These are phyloP conservation scores for Hirundichthys speculiger DNA, from an alignment of 2,113 vertebrate species.

Conservation along the genomic window DNA sequence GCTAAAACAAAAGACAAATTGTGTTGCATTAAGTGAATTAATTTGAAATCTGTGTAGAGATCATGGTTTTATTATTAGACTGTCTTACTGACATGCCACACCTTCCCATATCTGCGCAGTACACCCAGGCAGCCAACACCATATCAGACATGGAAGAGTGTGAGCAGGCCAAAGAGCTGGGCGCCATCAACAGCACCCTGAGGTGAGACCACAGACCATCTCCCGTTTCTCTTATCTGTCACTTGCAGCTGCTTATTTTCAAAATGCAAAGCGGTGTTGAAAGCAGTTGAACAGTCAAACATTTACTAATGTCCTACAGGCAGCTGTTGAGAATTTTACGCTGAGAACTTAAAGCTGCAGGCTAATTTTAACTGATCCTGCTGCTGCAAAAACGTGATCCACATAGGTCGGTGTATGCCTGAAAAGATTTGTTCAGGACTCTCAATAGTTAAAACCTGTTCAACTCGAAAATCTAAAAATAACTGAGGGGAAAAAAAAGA, in stretches of 20 bases:
- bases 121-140: slow-evolving; percentile 81
- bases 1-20: too few relatives aligned
- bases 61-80: too few relatives aligned
- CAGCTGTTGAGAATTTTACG: neutral
- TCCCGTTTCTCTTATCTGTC: neutral
- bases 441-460: neutral
- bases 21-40: too few relatives aligned
- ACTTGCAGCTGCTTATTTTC: slow-evolving; percentile 2
- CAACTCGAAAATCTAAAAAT: neutral
- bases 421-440: neutral
- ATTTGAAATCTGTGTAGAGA: too few relatives aligned
- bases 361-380: too few relatives aligned
- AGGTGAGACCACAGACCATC: slow-evolving; percentile 79
- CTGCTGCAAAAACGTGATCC: too few relatives aligned
- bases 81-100: neutral
- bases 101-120: slow-evolving; percentile 73
- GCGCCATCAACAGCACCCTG: slow-evolving; percentile 93
- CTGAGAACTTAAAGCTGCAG: neutral
- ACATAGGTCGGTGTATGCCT: too few relatives aligned
- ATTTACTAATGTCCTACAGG: neutral
- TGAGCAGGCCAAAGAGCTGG: slow-evolving; percentile 91
- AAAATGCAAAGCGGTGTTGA: neutral
- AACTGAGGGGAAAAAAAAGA: neutral
- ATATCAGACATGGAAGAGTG: slow-evolving; percentile 86
- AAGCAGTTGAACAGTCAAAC: slow-evolving; percentile 2